Percentiles rank a stretch among this genome's conserved stretches.
Conservation (phyloP, 1,140 invertebrate species). For the Philopotamus ludificatus region DNA sequence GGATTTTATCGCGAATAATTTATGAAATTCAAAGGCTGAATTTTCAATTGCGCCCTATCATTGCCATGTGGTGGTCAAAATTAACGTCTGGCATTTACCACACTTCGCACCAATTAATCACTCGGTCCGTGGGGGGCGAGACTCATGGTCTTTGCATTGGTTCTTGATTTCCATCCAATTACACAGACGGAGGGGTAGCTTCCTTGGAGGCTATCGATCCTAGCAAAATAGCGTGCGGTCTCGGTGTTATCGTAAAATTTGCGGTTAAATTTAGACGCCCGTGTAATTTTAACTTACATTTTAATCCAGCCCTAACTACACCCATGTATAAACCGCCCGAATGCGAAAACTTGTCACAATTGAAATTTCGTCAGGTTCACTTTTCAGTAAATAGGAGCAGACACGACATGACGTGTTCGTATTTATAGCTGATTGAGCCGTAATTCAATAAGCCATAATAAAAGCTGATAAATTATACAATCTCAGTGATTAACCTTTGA, state of each 20-base stretch:
- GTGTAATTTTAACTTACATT: conserved; percentile 15
- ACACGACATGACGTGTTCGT: neutral
- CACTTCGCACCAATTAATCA: no score
- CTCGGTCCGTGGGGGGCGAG: no score
- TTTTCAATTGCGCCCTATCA: no score
- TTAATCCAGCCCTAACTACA: neutral
- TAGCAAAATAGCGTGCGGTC: neutral
- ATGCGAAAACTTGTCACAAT: neutral
- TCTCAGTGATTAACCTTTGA: no score
- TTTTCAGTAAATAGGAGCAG: neutral
- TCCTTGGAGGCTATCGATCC: conserved; percentile 7
- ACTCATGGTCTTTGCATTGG: no score
- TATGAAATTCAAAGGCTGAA: no score
- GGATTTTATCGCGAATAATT: no score
- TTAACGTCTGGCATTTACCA: no score
- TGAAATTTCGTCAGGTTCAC: neutral
- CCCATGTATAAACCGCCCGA: neutral
- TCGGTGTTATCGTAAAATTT: neutral
- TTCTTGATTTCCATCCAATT: no score
- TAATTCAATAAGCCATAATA: no score
- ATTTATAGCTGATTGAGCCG: neutral
- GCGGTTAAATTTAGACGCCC: conserved; percentile 22
- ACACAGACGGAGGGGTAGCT: neutral
- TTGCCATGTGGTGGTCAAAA: no score
- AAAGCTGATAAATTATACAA: no score